Evolutionary conservation across 1,140 invertebrate species (phyloP).

Genomic region (Hyphantria cunea): DNA sequence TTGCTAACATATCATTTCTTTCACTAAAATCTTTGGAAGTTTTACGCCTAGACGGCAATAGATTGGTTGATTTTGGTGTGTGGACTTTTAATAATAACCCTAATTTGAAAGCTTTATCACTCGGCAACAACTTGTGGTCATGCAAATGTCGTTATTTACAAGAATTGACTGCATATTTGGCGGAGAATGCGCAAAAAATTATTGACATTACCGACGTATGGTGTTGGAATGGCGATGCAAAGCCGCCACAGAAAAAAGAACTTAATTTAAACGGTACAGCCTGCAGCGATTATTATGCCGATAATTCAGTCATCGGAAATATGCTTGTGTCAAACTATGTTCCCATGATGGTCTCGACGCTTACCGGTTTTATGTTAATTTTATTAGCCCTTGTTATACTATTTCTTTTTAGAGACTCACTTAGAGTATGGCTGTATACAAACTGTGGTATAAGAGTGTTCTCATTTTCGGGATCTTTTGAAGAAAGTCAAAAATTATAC

Average conservation of each 20-base stretch:
- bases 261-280: slow-evolving; percentile 91
- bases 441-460: slow-evolving; percentile 92
- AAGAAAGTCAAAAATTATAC: slow-evolving; percentile 93
- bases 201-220: slow-evolving; percentile 89
- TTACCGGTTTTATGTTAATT: slow-evolving; percentile 88
- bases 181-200: slow-evolving; percentile 90
- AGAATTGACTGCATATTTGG: slow-evolving; percentile 91
- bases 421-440: slow-evolving; percentile 93
- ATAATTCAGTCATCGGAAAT: slow-evolving; percentile 91
- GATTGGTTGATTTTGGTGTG: slow-evolving; percentile 89
- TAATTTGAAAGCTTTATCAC: slow-evolving; percentile 86
- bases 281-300: slow-evolving; percentile 91
- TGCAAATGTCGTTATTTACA: slow-evolving; percentile 95
- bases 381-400: slow-evolving; percentile 88
- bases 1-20: slow-evolving; percentile 91
- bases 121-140: slow-evolving; percentile 93
- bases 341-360: slow-evolving; percentile 90
- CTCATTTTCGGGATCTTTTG: slow-evolving; percentile 83
- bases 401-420: slow-evolving; percentile 91
- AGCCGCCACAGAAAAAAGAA: slow-evolving; percentile 86
- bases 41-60: slow-evolving; percentile 92
- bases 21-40: slow-evolving; percentile 90
- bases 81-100: slow-evolving; percentile 90
- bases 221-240: slow-evolving; percentile 90
- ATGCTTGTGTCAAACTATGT: slow-evolving; percentile 92